These are phyloP conservation scores for Equus przewalskii DNA, from an alignment of 2,113 vertebrate species.

Conservation along the genomic window DNA sequence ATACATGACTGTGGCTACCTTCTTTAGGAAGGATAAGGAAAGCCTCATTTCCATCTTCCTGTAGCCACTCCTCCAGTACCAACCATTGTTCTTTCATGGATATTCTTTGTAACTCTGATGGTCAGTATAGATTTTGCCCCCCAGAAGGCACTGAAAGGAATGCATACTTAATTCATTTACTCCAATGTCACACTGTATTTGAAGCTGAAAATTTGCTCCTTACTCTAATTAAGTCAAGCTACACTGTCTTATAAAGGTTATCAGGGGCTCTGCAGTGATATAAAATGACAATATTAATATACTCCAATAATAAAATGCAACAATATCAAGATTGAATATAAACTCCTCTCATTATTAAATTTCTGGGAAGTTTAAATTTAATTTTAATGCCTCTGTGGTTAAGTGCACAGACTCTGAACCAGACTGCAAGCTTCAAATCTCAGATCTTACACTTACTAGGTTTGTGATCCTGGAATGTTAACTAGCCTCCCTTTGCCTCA, in stretches of 20 bases:
- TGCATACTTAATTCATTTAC: neutral
- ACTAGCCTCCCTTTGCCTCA: neutral
- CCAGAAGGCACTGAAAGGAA: neutral
- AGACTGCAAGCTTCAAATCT: neutral
- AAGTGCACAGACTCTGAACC: neutral
- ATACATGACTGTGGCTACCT: neutral
- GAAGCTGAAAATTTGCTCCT: conserved; percentile 16
- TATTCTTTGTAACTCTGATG: neutral
- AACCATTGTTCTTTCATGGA: neutral
- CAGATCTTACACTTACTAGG: neutral
- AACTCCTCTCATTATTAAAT: neutral
- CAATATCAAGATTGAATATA: conserved; percentile 16
- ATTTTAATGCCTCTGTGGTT: neutral
- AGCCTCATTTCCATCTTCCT: neutral
- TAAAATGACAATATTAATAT: conserved; percentile 5
- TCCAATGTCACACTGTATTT: neutral
- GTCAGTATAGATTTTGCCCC: neutral
- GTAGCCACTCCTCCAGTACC: neutral
- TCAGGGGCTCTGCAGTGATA: neutral
- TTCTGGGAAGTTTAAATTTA: conserved; percentile 4
- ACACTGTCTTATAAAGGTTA: neutral
- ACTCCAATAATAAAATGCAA: neutral
- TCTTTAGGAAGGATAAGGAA: neutral
- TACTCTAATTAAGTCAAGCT: neutral
- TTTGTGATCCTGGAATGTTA: neutral